These are phyloP conservation scores for Rhabdomys pumilio DNA, from an alignment of 2,797 vertebrate genomes.

Conservation along the genomic window DNA sequence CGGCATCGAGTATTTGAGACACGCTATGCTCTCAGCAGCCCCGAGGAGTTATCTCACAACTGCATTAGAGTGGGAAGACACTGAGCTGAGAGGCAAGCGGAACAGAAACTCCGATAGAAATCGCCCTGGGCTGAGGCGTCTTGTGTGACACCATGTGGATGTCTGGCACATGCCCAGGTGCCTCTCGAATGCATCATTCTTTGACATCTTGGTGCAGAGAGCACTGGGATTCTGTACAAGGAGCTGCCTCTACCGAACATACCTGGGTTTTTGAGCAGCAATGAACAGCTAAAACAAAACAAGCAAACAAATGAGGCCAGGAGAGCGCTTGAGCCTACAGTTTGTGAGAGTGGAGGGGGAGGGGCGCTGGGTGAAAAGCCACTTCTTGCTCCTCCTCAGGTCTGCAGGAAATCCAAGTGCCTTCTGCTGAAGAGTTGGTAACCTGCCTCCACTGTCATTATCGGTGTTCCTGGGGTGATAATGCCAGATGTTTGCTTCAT, in stretches of 20 bases:
- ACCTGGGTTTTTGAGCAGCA: neutral
- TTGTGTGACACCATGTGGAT: neutral
- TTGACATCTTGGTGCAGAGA: neutral
- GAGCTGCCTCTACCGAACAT: neutral
- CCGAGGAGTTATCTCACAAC: neutral
- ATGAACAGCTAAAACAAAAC: neutral
- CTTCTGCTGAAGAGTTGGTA: neutral
- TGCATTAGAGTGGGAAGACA: neutral
- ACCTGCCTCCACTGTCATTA: neutral
- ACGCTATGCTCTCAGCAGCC: slow-evolving; percentile 62
- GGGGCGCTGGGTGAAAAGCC: neutral
- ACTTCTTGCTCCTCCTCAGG: neutral
- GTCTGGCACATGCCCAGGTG: neutral
- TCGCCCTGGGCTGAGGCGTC: neutral
- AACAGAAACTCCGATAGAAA: slow-evolving; percentile 17
- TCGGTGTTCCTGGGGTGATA: neutral
- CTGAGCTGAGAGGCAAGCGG: slow-evolving; percentile 46
- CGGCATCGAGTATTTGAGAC: neutral
- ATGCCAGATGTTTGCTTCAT: slow-evolving; percentile 41
- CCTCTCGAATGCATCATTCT: neutral
- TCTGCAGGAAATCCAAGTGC: neutral
- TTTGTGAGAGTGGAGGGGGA: neutral
- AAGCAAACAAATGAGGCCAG: neutral
- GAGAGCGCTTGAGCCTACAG: neutral
- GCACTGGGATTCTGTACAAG: neutral